Evolutionary conservation across 2,113 vertebrate species (phyloP).

Genomic region (Pleuronectes platessa): DNA sequence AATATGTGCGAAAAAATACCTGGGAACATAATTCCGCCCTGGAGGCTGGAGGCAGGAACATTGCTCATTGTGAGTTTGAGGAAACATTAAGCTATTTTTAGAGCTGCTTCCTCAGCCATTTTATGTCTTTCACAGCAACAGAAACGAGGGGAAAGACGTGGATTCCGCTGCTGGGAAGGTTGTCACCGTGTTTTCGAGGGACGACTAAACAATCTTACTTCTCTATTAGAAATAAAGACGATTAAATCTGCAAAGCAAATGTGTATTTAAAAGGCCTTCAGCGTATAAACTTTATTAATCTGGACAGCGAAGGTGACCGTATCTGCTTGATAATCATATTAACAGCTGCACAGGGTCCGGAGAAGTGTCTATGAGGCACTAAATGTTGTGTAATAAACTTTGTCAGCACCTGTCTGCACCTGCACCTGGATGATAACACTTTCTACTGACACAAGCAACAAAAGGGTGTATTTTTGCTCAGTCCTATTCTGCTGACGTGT

Average conservation of each 20-base stretch:
- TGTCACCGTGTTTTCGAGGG: not conserved
- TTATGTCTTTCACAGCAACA: slow-evolving; percentile 39
- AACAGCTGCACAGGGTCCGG: slow-evolving; percentile 37
- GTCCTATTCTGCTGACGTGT: not conserved
- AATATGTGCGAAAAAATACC: slow-evolving; percentile 11
- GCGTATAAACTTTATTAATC: not conserved
- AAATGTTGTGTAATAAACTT: slow-evolving; percentile 32
- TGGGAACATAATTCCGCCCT: slow-evolving; percentile 30
- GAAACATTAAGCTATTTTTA: slow-evolving; percentile 68
- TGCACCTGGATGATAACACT: slow-evolving; percentile 11
- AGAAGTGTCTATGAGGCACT: slow-evolving; percentile 21
- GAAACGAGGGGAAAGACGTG: not conserved
- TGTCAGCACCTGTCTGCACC: slow-evolving; percentile 36
- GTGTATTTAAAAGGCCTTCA: not conserved
- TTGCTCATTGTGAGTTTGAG: slow-evolving; percentile 56
- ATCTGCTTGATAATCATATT: slow-evolving; percentile 32
- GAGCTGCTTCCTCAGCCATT: slow-evolving; percentile 50
- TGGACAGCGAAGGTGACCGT: too few species aligned
- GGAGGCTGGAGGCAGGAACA: slow-evolving; percentile 42
- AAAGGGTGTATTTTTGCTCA: too few species aligned
- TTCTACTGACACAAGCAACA: not conserved
- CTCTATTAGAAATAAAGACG: not conserved
- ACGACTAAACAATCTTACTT: not conserved
- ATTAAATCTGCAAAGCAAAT: not conserved
- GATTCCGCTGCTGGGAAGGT: not conserved